Evolutionary conservation across 2,888 invertebrate species (phyloP), one percentile per base, ranked within the genome.

Genomic region (Entomobrya multifasciata): DNA sequence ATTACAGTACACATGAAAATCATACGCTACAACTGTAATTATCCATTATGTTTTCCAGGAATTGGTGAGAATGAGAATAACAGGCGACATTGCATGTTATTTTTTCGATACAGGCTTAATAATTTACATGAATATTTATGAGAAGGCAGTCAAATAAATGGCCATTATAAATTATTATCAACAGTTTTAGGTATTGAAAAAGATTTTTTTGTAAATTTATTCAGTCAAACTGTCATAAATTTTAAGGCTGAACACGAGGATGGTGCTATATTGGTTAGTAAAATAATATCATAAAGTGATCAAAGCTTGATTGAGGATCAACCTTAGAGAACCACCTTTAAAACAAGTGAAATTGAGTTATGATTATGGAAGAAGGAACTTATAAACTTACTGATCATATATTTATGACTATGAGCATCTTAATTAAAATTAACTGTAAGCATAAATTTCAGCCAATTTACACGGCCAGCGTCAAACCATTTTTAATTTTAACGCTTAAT

Each of bases 81-180:
- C 13, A 62, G 65, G 20, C 41, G 41, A n/a, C n/a, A n/a, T 41
- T 67, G 20, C 11, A 41, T 10, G 20, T 20, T 41, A 41, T 67
- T 8, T 3, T 60, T 60, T 36, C n/a, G n/a, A n/a, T n/a, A n/a
- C n/a, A n/a, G n/a, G n/a, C n/a, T n/a, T n/a, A n/a, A n/a, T n/a
- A n/a, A n/a, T n/a, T n/a, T n/a, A n/a, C n/a, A 78, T 78, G 78
- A 78, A 78, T 78, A 78, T 78, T 78, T 60, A 78, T 78, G 41
- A 67, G 41, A 41, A 41, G 20, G 11, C 1, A 8, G 65, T 41
- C 65, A 60, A 20, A 41, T 41, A 41, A 67, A 67, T 67, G 1
- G 17, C 20, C 20, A 4, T n/a, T n/a, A n/a, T 57, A 57, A 36
- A 25, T 60, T 41, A 41, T 41, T 8, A n/a, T 30, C 8, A 62